Base-by-base conservation (phyloP, 2,113 vertebrate genomes). In the Psophia crepitans region DNA sequence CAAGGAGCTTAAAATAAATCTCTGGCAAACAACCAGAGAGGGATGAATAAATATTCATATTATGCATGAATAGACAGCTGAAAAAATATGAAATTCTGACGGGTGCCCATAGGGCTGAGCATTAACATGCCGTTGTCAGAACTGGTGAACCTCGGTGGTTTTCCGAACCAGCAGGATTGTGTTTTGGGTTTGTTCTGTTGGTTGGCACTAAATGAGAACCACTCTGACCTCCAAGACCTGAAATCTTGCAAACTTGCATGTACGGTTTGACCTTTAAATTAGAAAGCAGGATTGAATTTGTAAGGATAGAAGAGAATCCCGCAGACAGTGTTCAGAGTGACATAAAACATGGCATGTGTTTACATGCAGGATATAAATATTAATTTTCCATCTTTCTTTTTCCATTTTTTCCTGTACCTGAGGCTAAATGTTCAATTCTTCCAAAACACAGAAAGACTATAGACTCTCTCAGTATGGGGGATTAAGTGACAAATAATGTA, bases 11-110 rank as follows among this genome's bases (percentile, higher is more conserved):
- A 87, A 95, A 94, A 95, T 89, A 92, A 92, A 81, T 97, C 75
- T 84, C 93, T 95, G 79, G 84, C 89, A 92, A 95, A 91, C 84
- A 79, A 65, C 64, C 92, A 84, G 65, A 66, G 32, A 93, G 51
- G 23, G 79, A 33, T 49, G 81, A 90, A 90, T 95, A 97, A 97
- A 94, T 92, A 97, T 94, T 92, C 96, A 90, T 95, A 79, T 87
- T 90, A 94, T 96, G 93, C 94, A 80, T 70, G 60, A 97, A 68
- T 26, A 90, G 90, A 83, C 84, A 89, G 91, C 89, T 97, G 95
- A 95, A 92, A 95, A 96, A 84, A 91, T 66, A 53, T 32, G 79
- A 78, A 76, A 82, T 94, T 77, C 84, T 96, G 93, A 95, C 49
- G 57, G 90, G 93, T 93, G 71, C 95, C 94, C 87, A 93, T 49